Conservation (phyloP, 2,113 vertebrate genomes). For the Emydocephalus ijimae region DNA sequence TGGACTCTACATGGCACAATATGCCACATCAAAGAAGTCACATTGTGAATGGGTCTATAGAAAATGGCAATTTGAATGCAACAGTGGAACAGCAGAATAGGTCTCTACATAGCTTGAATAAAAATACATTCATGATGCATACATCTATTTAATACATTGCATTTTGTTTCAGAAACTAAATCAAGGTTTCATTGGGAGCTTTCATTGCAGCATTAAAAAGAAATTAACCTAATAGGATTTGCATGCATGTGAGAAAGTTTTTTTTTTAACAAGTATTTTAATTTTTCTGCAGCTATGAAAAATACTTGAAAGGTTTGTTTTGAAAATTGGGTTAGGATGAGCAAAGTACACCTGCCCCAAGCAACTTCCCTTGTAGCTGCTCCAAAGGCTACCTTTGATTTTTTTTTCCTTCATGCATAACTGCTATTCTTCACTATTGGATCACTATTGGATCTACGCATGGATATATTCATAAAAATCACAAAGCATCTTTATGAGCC, state of each 20-base stretch:
- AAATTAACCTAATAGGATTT: background rate
- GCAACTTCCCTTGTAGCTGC: background rate
- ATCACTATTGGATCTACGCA: background rate
- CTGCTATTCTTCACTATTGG: background rate
- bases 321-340: background rate
- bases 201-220: too few species aligned
- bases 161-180: background rate
- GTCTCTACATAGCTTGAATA: background rate
- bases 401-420: background rate
- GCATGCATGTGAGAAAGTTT: background rate
- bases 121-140: background rate
- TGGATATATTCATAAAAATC: background rate
- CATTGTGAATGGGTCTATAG: background rate
- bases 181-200: background rate
- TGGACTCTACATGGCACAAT: background rate
- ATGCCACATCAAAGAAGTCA: background rate
- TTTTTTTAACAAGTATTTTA: background rate
- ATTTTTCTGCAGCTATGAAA: background rate
- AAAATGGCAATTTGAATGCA: background rate
- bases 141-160: background rate
- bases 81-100: background rate
- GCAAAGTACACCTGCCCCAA: background rate
- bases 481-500: background rate
- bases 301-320: background rate
- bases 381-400: background rate